Evolutionary conservation across 2,113 vertebrate species (phyloP).

Genomic region (Perca schrenkii): DNA sequence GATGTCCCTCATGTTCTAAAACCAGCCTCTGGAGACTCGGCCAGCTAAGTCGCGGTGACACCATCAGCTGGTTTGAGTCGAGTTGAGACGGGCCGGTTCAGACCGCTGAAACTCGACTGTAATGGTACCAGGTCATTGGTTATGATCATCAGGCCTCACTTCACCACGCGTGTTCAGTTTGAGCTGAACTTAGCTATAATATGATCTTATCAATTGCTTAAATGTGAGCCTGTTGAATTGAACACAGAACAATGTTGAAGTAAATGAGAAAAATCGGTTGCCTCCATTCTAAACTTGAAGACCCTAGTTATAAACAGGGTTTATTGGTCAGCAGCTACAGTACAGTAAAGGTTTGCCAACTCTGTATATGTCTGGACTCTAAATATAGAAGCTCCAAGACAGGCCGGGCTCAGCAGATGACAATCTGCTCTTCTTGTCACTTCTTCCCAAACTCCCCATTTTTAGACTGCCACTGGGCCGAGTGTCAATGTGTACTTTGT

Average conservation of each 20-base stretch:
- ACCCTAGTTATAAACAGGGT: not conserved
- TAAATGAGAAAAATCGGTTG: conserved; percentile 1
- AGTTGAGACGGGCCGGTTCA: too few relatives aligned
- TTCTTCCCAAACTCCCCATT: not conserved
- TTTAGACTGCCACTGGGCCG: not conserved
- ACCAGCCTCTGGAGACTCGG: too few relatives aligned
- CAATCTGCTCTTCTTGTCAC: not conserved
- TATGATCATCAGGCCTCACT: not conserved
- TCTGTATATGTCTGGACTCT: not conserved
- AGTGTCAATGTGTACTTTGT: not conserved
- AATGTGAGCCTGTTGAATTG: not conserved
- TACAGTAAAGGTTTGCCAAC: not conserved
- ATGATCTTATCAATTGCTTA: not conserved
- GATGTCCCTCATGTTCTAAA: too few relatives aligned
- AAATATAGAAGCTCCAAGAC: not conserved
- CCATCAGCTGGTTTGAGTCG: too few relatives aligned
- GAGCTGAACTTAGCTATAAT: too few relatives aligned
- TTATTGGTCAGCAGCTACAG: not conserved
- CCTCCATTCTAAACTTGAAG: not conserved
- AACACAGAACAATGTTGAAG: not conserved
- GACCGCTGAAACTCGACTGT: too few relatives aligned
- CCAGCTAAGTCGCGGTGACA: too few relatives aligned
- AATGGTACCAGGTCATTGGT: not conserved
- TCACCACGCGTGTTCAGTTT: not conserved
- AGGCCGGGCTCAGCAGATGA: not conserved